Evolutionary conservation across 2,888 invertebrate species (phyloP).

Genomic region (Amphipoea lucens): DNA sequence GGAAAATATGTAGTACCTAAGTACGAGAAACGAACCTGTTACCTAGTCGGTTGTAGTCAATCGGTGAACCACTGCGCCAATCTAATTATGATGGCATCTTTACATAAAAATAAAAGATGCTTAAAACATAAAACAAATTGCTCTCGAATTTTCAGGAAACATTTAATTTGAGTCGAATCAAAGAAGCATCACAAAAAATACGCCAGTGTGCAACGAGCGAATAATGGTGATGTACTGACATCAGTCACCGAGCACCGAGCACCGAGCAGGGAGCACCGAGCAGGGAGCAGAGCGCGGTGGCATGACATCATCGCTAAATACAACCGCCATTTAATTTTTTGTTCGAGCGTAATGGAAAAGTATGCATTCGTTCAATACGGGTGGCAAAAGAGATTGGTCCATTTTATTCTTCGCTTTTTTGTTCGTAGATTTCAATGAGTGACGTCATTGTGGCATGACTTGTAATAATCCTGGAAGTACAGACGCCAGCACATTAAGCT

Average conservation of each 20-base stretch:
- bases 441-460: background rate
- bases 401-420: background rate
- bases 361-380: constrained; percentile 4
- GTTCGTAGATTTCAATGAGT: background rate
- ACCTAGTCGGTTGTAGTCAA: too few species aligned
- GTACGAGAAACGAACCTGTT: background rate
- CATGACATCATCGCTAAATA: constrained; percentile 35
- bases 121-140: constrained; percentile 7
- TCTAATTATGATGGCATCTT: background rate
- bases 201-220: constrained; percentile 2
- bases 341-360: constrained; percentile 11
- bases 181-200: constrained; percentile 29
- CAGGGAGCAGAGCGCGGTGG: background rate
- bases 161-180: constrained; percentile 28
- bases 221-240: constrained; percentile 20
- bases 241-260: background rate
- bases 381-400: background rate
- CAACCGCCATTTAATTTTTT: constrained; percentile 15
- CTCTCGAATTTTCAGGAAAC: constrained; percentile 18
- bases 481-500: too few species aligned
- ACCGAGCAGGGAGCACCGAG: background rate
- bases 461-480: background rate
- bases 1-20: background rate
- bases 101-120: constrained; percentile 9
- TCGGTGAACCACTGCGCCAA: background rate